A percentile compares a stretch with the other conserved stretches of the same genome.
Conservation (phyloP, 2,888 invertebrate species). For the Lepetodrilus schrolli region DNA sequence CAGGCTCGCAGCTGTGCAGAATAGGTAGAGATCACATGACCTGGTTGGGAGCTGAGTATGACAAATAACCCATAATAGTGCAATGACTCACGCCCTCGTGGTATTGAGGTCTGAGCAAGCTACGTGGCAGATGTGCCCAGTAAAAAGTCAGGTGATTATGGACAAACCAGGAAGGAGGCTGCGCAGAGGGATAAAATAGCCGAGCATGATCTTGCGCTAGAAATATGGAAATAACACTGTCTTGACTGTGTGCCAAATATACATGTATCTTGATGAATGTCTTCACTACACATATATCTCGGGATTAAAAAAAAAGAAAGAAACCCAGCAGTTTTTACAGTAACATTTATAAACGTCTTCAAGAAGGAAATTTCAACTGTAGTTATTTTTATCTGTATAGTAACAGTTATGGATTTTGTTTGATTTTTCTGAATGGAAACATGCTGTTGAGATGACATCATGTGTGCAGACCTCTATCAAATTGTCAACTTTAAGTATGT, state of each 20-base stretch:
- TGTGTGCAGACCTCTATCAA: no score
- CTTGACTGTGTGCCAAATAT: no score
- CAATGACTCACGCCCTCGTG: neutral
- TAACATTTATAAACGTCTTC: neutral
- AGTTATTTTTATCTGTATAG: no score
- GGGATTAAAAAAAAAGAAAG: no score
- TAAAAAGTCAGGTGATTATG: neutral
- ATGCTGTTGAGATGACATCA: no score
- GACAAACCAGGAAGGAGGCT: neutral
- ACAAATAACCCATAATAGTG: constrained; percentile 19
- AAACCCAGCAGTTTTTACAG: neutral
- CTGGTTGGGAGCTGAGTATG: neutral
- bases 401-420: no score
- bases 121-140: neutral
- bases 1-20: neutral
- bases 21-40: constrained; percentile 2
- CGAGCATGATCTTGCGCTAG: no score
- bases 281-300: no score
- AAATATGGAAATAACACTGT: no score
- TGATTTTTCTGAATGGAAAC: no score
- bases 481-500: no score
- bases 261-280: no score
- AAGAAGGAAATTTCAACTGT: neutral
- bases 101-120: neutral
- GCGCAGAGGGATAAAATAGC: neutral